phyloP scores from a whole-genome alignment of 2,797 vertebrate genomes.

The Platyrinchus mystaceus region DNA sequence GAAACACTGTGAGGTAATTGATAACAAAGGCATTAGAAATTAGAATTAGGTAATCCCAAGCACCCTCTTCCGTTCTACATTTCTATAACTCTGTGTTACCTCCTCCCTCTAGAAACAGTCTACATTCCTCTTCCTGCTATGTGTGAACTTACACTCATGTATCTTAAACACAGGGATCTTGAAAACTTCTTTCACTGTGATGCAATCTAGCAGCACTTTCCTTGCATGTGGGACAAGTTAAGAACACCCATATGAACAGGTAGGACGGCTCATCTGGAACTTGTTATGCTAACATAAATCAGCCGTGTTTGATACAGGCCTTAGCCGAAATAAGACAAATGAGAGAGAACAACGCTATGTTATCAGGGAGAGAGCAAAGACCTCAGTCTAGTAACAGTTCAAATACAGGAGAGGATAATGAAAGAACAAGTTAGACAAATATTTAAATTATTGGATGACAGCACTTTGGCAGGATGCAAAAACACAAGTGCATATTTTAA shows the following conservation, averaged over 20 bases:
- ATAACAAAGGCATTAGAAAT: neutral
- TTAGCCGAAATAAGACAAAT: neutral
- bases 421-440: neutral
- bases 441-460: neutral
- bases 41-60: neutral
- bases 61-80: neutral
- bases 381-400: neutral
- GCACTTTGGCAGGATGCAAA: neutral
- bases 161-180: neutral
- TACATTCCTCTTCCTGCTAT: neutral
- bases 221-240: neutral
- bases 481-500: neutral
- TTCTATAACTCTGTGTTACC: neutral
- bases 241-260: neutral
- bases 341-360: neutral
- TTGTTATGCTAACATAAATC: neutral
- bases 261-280: neutral
- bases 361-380: neutral
- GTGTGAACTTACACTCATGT: fast-evolving
- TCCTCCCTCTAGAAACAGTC: neutral
- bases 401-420: neutral
- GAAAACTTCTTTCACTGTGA: neutral
- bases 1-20: neutral
- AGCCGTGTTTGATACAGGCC: neutral
- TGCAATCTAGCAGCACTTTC: neutral